phyloP scores from a whole-genome alignment of 1,140 invertebrate genomes.

The Drosophila watanabei region DNA sequence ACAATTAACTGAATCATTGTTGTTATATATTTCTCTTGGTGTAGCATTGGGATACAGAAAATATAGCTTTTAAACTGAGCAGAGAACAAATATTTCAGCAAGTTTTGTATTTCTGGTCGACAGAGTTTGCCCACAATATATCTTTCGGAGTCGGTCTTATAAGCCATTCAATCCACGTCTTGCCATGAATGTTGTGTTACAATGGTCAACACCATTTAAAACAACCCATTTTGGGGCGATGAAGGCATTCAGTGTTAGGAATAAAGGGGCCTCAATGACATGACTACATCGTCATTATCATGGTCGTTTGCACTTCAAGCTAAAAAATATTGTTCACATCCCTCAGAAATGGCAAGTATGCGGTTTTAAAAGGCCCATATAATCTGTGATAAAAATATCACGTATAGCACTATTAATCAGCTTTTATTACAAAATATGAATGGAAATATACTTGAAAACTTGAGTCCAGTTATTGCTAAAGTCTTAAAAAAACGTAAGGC shows the following conservation, averaged over 20 bases:
- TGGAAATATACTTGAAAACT: neutral
- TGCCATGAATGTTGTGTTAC: conserved; percentile 43
- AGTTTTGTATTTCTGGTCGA: conserved; percentile 15
- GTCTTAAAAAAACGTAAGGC: neutral
- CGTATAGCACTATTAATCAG: conserved; percentile 3
- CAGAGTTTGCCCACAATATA: conserved; percentile 22
- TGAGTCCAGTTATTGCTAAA: neutral
- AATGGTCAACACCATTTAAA: conserved; percentile 45
- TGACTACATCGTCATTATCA: conserved; percentile 27
- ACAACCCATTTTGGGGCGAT: conserved; percentile 19
- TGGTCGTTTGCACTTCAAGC: conserved; percentile 24
- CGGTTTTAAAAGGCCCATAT: conserved; percentile 22
- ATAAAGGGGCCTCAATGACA: conserved; percentile 37
- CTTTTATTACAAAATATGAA: conserved; percentile 1
- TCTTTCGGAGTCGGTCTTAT: conserved; percentile 26
- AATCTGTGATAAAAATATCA: conserved; percentile 17
- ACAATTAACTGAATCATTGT: neutral
- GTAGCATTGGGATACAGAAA: conserved; percentile 14
- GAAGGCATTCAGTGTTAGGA: conserved; percentile 38
- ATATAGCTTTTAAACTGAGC: conserved; percentile 14
- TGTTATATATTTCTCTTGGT: conserved; percentile 4
- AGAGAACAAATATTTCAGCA: conserved; percentile 35
- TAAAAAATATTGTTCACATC: conserved; percentile 15
- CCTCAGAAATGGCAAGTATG: conserved; percentile 20
- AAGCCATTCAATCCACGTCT: conserved; percentile 30